phyloP scores from a whole-genome alignment of 2,888 invertebrate species.

The Argyresthia albistria region DNA sequence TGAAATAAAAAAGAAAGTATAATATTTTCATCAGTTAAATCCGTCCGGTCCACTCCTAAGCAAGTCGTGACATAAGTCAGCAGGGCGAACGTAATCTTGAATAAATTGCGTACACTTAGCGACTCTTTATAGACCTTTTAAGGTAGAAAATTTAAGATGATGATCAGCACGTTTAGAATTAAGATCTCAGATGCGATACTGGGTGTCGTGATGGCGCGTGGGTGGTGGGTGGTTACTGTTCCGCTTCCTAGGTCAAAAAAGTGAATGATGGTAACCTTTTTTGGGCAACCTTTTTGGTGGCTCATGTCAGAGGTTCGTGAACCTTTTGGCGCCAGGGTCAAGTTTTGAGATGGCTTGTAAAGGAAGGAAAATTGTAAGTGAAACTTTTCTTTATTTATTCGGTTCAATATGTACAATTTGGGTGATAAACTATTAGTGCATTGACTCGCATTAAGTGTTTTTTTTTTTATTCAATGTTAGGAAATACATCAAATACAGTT shows the following conservation, averaged over 20 bases:
- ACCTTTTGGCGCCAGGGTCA: too few species aligned
- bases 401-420: too few species aligned
- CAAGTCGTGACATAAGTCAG: constrained; percentile 59
- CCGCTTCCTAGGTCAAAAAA: constrained; percentile 5
- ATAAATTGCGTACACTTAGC: constrained; percentile 66
- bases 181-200: constrained; percentile 54
- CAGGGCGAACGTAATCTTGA: constrained; percentile 53
- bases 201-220: constrained; percentile 57
- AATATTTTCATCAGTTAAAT: not conserved
- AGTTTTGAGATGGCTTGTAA: too few species aligned
- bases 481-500: too few species aligned
- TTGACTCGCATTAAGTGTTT: too few species aligned
- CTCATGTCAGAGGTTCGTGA: too few species aligned
- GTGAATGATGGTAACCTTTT: not conserved
- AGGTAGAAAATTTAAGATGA: constrained; percentile 68
- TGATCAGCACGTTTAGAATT: constrained; percentile 70
- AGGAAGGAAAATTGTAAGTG: too few species aligned
- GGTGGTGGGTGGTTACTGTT: constrained; percentile 31
- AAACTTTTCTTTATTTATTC: too few species aligned
- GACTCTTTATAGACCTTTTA: constrained; percentile 70
- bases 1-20: too few species aligned
- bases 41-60: constrained; percentile 32
- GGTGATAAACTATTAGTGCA: too few species aligned
- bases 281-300: not conserved
- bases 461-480: too few species aligned